Conservation (phyloP, 2,797 vertebrate genomes). For the Tragelaphus eurycerus region DNA sequence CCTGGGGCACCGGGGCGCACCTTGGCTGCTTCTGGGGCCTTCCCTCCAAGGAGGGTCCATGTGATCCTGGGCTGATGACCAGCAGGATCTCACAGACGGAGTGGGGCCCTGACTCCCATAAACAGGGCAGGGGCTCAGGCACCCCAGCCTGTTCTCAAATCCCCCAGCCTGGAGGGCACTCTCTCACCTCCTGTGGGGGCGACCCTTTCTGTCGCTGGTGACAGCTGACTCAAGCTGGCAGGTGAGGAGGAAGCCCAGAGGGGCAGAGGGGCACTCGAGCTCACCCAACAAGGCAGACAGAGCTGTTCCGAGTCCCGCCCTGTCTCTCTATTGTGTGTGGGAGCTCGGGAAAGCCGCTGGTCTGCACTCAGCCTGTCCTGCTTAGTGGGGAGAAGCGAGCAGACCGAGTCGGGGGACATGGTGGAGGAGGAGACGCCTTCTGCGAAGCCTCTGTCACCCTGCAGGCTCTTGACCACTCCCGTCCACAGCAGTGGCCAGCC, state of each 20-base stretch:
- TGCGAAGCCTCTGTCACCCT: fast-evolving
- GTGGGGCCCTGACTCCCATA: background rate
- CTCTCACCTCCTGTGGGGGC: background rate
- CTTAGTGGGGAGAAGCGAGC: background rate
- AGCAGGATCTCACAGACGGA: background rate
- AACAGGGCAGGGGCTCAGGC: background rate
- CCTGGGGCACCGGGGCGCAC: background rate
- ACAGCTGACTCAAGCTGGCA: background rate
- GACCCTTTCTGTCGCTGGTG: background rate
- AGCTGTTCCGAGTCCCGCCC: fast-evolving
- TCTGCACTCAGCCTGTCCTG: background rate
- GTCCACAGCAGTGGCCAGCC: background rate
- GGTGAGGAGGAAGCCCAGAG: background rate
- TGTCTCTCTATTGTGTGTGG: background rate
- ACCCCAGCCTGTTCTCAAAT: too few species aligned
- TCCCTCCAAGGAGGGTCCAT: background rate
- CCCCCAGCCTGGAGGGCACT: background rate
- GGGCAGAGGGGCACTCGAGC: fast-evolving
- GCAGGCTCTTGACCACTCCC: background rate
- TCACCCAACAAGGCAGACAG: background rate
- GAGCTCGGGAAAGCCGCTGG: fast-evolving
- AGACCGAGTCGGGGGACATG: fast-evolving
- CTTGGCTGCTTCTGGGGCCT: background rate
- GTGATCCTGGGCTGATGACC: background rate
- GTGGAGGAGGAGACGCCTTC: background rate